A percentile compares a stretch with the other conserved stretches of the same genome.
Evolutionary conservation across 2,888 invertebrate genomes (phyloP).

Genomic region (Bedellia somnulentella): DNA sequence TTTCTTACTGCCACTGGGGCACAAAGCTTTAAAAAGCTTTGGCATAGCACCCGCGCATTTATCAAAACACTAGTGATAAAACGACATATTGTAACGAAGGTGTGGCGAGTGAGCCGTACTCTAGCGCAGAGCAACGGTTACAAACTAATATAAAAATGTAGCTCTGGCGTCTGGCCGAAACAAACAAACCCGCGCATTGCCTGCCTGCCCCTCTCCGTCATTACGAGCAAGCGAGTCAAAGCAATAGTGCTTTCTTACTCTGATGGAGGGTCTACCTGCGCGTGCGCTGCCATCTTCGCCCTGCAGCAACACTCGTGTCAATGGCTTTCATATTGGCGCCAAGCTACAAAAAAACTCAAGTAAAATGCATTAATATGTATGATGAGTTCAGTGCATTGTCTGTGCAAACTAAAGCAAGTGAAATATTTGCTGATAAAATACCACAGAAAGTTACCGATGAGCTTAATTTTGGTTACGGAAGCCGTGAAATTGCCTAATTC

Average conservation of each 20-base stretch:
- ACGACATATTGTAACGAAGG: slow-evolving; percentile 19
- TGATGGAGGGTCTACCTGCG: slow-evolving; percentile 52
- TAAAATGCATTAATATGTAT: background rate
- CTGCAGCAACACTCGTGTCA: slow-evolving; percentile 49
- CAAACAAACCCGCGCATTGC: slow-evolving; percentile 39
- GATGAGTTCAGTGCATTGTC: too few relatives aligned
- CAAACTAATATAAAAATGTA: slow-evolving; percentile 62
- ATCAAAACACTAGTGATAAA: slow-evolving; percentile 34
- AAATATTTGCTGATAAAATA: too few relatives aligned
- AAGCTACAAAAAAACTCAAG: too few relatives aligned
- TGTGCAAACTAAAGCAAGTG: too few relatives aligned
- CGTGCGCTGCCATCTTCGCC: slow-evolving; percentile 33
- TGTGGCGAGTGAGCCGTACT: slow-evolving; percentile 18
- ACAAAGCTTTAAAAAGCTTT: slow-evolving; percentile 28
- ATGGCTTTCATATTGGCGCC: slow-evolving; percentile 30
- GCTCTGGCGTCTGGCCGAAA: slow-evolving; percentile 35
- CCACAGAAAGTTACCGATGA: background rate
- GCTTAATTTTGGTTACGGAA: slow-evolving; percentile 1
- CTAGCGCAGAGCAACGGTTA: slow-evolving; percentile 37
- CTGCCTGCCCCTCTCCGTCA: slow-evolving; percentile 51
- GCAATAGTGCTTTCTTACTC: too few relatives aligned
- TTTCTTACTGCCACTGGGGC: slow-evolving; percentile 42
- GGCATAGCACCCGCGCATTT: slow-evolving; percentile 45
- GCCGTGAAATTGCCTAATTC: slow-evolving; percentile 1
- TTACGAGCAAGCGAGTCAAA: too few relatives aligned